These are phyloP conservation scores for Camelus dromedarius DNA, from an alignment of 2,113 vertebrate genomes.

Conservation along the genomic window DNA sequence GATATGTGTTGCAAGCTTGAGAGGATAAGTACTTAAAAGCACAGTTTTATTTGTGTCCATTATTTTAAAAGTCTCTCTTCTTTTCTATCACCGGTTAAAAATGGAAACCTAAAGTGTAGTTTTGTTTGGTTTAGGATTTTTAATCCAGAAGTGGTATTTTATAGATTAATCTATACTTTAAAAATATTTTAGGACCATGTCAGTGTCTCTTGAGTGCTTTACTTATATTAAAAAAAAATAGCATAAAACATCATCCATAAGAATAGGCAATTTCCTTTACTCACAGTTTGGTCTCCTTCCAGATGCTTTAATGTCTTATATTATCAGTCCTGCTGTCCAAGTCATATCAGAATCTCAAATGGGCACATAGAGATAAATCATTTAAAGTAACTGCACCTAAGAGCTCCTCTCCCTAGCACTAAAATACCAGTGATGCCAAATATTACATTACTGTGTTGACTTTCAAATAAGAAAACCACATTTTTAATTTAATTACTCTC, in stretches of 20 bases:
- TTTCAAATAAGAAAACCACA: neutral
- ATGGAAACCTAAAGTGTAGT: slow-evolving; percentile 41
- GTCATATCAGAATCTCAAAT: slow-evolving; percentile 20
- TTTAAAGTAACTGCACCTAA: neutral
- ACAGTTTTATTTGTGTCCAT: slow-evolving; percentile 59
- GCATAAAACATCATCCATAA: slow-evolving; percentile 30
- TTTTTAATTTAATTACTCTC: slow-evolving; percentile 42
- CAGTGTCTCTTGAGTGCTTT: slow-evolving; percentile 58
- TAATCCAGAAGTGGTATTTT: slow-evolving; percentile 64
- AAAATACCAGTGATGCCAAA: neutral
- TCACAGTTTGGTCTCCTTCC: slow-evolving; percentile 51
- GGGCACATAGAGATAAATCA: neutral
- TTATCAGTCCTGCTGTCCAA: slow-evolving; percentile 1
- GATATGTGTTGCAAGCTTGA: neutral
- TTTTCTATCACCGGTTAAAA: neutral
- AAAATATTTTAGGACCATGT: slow-evolving; percentile 10
- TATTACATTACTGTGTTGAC: neutral
- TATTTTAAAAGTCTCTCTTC: slow-evolving; percentile 65
- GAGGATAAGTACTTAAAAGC: slow-evolving; percentile 64
- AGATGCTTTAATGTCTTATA: neutral
- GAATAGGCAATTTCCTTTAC: slow-evolving; percentile 46
- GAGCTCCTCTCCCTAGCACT: neutral
- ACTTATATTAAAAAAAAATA: neutral
- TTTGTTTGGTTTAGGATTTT: slow-evolving; percentile 59
- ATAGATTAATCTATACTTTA: slow-evolving; percentile 70